Conservation (phyloP, 2,113 vertebrate genomes). For the Campylorhamphus procurvoides region DNA sequence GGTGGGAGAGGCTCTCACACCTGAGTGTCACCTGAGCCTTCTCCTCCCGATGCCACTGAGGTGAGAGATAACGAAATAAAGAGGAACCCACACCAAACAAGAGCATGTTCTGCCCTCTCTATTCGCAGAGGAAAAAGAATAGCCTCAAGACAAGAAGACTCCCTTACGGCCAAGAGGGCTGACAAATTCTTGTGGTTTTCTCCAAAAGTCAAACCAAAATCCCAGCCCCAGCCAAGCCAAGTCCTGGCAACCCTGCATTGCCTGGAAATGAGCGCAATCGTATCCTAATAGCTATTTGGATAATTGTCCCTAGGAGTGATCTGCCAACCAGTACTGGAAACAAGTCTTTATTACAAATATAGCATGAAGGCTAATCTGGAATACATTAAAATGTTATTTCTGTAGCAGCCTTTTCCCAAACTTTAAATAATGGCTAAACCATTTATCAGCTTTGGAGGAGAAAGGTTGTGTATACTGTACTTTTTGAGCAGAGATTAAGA, state of each 20-base stretch:
- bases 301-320: conserved; percentile 80
- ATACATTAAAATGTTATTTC: conserved; percentile 85
- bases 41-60: background rate
- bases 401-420: conserved; percentile 75
- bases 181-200: conserved; percentile 86
- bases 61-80: background rate
- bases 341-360: conserved; percentile 82
- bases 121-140: conserved; percentile 70
- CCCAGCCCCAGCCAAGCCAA: conserved; percentile 69
- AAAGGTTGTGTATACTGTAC: conserved; percentile 25
- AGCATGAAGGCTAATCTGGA: conserved; percentile 83
- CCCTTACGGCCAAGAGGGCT: conserved; percentile 74
- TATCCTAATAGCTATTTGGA: conserved; percentile 84
- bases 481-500: background rate
- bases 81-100: background rate
- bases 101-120: conserved; percentile 58
- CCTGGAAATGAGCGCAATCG: conserved; percentile 85
- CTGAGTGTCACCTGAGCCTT: background rate
- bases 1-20: background rate
- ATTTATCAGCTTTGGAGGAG: conserved; percentile 79
- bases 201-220: conserved; percentile 83
- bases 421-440: conserved; percentile 78
- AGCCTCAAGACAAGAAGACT: conserved; percentile 72
- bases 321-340: conserved; percentile 79
- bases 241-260: conserved; percentile 72